phyloP scores from a whole-genome alignment of 1,140 invertebrate genomes.

The Orchestia grillus region DNA sequence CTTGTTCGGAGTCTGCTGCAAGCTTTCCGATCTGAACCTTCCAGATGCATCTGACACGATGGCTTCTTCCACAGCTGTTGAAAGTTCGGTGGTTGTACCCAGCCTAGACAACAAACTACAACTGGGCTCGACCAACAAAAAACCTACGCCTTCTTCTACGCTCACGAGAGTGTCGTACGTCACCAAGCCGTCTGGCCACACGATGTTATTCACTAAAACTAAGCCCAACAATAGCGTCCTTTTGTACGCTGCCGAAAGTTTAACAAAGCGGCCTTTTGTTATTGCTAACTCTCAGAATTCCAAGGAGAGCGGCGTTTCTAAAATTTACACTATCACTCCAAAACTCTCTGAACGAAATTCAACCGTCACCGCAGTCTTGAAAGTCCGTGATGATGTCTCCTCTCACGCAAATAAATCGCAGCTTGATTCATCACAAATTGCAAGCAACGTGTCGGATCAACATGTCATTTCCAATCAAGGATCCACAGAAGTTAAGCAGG shows the following conservation, averaged over 20 bases:
- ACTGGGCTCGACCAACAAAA: neutral
- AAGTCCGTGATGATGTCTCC: neutral
- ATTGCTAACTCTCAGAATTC: neutral
- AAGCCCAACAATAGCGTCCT: conserved; percentile 16
- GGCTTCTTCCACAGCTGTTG: neutral
- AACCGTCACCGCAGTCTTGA: neutral
- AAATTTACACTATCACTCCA: too few relatives aligned
- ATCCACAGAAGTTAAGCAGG: neutral
- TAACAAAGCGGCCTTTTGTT: neutral
- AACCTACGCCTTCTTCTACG: neutral
- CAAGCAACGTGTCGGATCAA: neutral
- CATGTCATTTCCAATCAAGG: neutral
- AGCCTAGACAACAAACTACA: neutral
- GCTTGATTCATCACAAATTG: neutral
- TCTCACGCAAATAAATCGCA: neutral
- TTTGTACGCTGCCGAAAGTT: neutral
- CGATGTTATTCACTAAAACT: neutral
- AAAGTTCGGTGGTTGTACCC: neutral
- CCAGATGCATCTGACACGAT: neutral
- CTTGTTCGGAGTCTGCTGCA: conserved; percentile 89
- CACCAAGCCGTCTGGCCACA: neutral
- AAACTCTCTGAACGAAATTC: neutral
- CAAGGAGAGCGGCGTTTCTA: neutral
- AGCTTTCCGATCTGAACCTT: conserved; percentile 59
- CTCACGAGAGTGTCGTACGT: neutral